Evolutionary conservation across 2,888 invertebrate genomes (phyloP).

Genomic region (Sisyra terminalis): DNA sequence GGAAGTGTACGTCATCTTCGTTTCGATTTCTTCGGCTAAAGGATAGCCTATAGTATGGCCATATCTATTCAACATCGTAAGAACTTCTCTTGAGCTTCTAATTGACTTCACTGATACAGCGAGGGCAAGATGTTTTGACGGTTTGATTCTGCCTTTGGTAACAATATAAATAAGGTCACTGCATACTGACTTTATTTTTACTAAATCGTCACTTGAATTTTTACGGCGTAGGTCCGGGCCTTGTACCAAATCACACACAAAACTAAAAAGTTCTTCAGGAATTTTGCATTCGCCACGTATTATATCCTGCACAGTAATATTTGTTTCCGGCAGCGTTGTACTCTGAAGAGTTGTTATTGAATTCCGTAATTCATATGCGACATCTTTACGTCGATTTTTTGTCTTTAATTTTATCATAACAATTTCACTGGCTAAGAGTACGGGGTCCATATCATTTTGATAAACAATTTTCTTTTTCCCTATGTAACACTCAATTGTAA

Average conservation of each 20-base stretch:
- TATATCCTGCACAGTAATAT: background rate
- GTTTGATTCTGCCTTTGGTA: background rate
- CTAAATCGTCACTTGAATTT: background rate
- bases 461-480: constrained; percentile 2
- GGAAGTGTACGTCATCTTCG: constrained; percentile 1
- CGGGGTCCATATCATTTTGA: too few relatives aligned
- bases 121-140: constrained; percentile 3
- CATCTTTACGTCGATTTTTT: background rate
- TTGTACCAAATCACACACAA: background rate
- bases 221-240: background rate
- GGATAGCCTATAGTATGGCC: constrained; percentile 3
- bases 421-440: background rate
- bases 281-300: constrained; percentile 2
- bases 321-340: background rate
- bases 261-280: background rate
- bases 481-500: background rate
- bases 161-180: constrained; percentile 1
- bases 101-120: constrained; percentile 5
- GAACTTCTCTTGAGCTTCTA: background rate
- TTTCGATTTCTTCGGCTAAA: constrained; percentile 6
- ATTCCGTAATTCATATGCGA: background rate
- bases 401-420: background rate
- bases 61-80: constrained; percentile 3
- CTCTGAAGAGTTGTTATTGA: background rate
- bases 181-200: constrained; percentile 4